Evolutionary conservation across 1,140 invertebrate species (phyloP).

Genomic region (Battus philenor): DNA sequence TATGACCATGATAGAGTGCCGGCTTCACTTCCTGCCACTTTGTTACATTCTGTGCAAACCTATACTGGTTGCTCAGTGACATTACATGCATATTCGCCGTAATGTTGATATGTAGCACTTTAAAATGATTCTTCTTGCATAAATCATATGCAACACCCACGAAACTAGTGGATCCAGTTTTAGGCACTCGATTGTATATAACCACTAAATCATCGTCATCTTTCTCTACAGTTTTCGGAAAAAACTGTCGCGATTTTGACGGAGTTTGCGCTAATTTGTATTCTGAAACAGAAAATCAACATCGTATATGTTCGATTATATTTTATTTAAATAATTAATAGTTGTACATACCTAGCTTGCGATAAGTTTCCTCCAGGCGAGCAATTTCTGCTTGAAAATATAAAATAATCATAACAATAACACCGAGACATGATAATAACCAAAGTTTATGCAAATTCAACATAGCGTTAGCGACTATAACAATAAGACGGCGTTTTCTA

Average conservation of each 20-base stretch:
- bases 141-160: slow-evolving; percentile 98
- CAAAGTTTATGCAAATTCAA: slow-evolving; percentile 67
- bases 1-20: slow-evolving; percentile 96
- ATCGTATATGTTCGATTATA: neutral
- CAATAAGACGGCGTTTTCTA: slow-evolving; percentile 30
- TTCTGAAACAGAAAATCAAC: slow-evolving; percentile 48
- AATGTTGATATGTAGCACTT: slow-evolving; percentile 94
- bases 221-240: slow-evolving; percentile 38
- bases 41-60: slow-evolving; percentile 94
- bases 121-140: slow-evolving; percentile 93
- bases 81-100: slow-evolving; percentile 96
- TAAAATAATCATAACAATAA: slow-evolving; percentile 60
- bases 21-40: slow-evolving; percentile 93
- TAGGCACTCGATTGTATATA: slow-evolving; percentile 98
- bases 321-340: neutral
- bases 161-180: slow-evolving; percentile 99
- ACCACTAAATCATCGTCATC: slow-evolving; percentile 83
- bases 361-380: slow-evolving; percentile 54
- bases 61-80: slow-evolving; percentile 93
- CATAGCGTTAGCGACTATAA: slow-evolving; percentile 45
- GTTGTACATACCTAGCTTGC: slow-evolving; percentile 48
- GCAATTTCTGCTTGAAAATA: slow-evolving; percentile 69
- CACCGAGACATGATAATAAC: slow-evolving; percentile 57
- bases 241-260: slow-evolving; percentile 52
- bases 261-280: slow-evolving; percentile 54